Percentiles rank a stretch among this genome's conserved stretches.
These are phyloP conservation scores for Melanostoma mellinum DNA, from an alignment of 2,888 invertebrate genomes.

Conservation along the genomic window DNA sequence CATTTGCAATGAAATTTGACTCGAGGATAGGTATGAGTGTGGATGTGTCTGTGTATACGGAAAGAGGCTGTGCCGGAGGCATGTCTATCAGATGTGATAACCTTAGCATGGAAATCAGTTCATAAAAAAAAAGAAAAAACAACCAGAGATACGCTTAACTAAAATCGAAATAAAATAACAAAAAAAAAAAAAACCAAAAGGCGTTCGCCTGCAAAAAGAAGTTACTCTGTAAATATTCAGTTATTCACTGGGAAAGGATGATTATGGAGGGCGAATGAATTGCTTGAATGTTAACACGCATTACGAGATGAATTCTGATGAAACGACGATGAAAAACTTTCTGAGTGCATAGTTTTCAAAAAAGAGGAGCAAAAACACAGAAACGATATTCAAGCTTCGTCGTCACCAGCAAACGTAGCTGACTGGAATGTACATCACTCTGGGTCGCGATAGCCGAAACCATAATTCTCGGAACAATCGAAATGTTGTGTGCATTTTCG, in stretches of 20 bases:
- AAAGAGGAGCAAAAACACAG: no score
- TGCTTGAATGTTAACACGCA: neutral
- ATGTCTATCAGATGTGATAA: slow-evolving; percentile 17
- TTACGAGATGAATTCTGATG: neutral
- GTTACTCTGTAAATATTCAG: slow-evolving; percentile 6
- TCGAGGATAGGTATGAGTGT: neutral
- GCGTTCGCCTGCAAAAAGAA: slow-evolving; percentile 7
- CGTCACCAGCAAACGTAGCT: no score
- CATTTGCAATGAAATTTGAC: slow-evolving; percentile 35
- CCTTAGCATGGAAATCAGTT: slow-evolving; percentile 24
- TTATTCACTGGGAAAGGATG: slow-evolving; percentile 1
- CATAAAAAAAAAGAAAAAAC: slow-evolving; percentile 13
- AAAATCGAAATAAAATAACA: no score
- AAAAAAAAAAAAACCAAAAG: slow-evolving; percentile 2
- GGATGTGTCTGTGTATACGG: neutral
- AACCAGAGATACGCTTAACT: slow-evolving; percentile 4
- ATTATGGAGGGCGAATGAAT: slow-evolving; percentile 2
- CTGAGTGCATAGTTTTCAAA: neutral
- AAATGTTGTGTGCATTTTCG: no score
- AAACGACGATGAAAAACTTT: neutral
- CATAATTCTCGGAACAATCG: no score
- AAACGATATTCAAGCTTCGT: no score
- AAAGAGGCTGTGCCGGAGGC: neutral
- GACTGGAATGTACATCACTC: no score
- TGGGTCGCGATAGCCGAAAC: no score